Evolutionary conservation across 2,113 vertebrate genomes (phyloP), one percentile per base, ranked within the genome.

Genomic region (Nycticorax nycticorax): DNA sequence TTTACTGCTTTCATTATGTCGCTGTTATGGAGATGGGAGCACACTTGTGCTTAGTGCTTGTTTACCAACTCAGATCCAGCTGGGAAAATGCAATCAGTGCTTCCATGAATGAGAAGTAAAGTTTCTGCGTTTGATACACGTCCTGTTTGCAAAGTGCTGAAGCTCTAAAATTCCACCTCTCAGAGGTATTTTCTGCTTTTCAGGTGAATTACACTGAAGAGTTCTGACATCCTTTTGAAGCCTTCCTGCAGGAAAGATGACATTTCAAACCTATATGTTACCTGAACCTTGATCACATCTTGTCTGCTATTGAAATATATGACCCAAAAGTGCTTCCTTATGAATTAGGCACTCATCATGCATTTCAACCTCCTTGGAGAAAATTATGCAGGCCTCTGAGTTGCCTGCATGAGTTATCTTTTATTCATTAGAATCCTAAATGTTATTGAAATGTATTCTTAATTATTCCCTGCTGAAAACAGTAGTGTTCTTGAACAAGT

Each of bases 371-470:
- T 95, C 91, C 89, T 93, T 89, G 48, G 93, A 95, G 89, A 96
- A 97, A 97, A 97, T 95, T 97, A 95, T 94, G 77, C 96, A 92
- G 88, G 64, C 69, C 74, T 93, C 63, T 23, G 37, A 81, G 91
- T 87, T 97, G 85, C 71, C 94, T 89, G 50, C 71, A 24, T 95
- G 84, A 78, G 80, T 85, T 94, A 97, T 98, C 92, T 97, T 97
- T 97, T 97, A 98, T 97, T 97, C 96, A 98, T 97, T 95, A 97
- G 89, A 96, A 95, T 95, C 50, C 92, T 95, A 97, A 97, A 97
- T 97, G 89, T 97, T 97, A 97, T 93, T 97, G 96, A 97, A 96
- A 96, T 95, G 94, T 96, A 93, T 96, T 96, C 96, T 95, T 97
- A 98, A 98, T 97, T 97, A 96, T 97, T 97, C 93, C 89, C 80